Evolutionary conservation across 2,888 invertebrate genomes (phyloP).

Genomic region (Lepidocyrtoides sp.): DNA sequence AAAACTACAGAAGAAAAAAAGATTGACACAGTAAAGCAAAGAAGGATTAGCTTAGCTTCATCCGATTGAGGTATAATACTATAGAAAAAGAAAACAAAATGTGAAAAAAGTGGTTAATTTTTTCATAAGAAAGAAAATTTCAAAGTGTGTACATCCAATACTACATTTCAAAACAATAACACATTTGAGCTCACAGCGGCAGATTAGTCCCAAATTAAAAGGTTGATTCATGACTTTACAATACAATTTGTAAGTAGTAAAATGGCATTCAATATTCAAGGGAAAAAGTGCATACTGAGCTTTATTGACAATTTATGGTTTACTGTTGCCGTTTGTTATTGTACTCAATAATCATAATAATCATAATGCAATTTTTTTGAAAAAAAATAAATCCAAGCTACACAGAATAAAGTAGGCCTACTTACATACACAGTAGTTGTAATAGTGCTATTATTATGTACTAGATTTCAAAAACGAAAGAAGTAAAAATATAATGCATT

Average conservation of each 20-base stretch:
- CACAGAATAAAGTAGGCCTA: not conserved
- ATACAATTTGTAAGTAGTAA: not conserved
- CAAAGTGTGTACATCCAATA: too few species aligned
- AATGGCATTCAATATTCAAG: too few species aligned
- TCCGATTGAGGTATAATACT: too few species aligned
- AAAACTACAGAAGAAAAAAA: not conserved
- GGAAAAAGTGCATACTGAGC: not conserved
- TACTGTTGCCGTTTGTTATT: not conserved
- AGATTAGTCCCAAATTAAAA: conserved; percentile 34
- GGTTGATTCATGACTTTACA: not conserved
- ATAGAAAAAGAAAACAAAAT: not conserved
- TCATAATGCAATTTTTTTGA: not conserved
- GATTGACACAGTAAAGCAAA: conserved; percentile 2
- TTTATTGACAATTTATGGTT: not conserved
- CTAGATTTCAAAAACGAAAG: too few species aligned
- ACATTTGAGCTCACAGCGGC: not conserved
- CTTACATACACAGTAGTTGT: not conserved
- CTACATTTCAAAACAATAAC: too few species aligned
- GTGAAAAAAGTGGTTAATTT: not conserved
- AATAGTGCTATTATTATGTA: not conserved
- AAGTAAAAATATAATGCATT: too few species aligned
- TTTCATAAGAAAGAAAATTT: too few species aligned
- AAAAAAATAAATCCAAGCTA: not conserved
- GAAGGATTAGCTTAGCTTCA: not conserved
- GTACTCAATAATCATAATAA: not conserved